phyloP scores from a whole-genome alignment of 2,888 invertebrate genomes.

The Agriopis marginaria region DNA sequence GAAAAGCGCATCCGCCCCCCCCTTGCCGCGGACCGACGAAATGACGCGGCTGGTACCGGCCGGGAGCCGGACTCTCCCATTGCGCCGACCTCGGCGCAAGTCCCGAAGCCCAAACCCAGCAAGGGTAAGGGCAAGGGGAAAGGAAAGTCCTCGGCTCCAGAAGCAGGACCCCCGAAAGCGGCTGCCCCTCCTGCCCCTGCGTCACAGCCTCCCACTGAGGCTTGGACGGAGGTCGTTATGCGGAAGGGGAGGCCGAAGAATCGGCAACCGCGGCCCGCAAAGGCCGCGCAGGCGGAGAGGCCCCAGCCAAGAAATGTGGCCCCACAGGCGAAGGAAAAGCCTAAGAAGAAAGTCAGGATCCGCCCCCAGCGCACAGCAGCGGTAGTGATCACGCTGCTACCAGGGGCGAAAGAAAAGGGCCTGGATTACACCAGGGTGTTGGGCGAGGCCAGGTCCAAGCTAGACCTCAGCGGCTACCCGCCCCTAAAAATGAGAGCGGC shows the following conservation, averaged over 20 bases:
- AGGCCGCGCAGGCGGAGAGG: neutral
- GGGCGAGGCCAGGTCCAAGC: constrained; percentile 19
- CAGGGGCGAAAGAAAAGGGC: no score
- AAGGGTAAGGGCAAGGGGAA: neutral
- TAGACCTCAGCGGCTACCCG: neutral
- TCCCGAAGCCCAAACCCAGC: neutral
- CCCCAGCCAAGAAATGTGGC: no score
- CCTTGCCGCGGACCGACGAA: neutral
- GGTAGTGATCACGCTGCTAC: no score
- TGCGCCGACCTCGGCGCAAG: neutral
- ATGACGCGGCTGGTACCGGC: neutral
- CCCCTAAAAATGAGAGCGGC: constrained; percentile 3
- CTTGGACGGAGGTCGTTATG: neutral
- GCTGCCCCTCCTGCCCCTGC: neutral
- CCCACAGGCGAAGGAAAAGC: no score
- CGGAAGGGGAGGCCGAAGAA: neutral
- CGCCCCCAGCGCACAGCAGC: no score
- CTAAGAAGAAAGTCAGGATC: no score
- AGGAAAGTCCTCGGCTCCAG: neutral
- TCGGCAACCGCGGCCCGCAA: no score
- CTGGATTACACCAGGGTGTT: neutral
- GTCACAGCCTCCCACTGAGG: neutral
- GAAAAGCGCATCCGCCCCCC: neutral
- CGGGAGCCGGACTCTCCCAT: neutral
- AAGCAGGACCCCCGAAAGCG: neutral